Conservation (phyloP, 2,888 invertebrate species). For the Biston stratarius region DNA sequence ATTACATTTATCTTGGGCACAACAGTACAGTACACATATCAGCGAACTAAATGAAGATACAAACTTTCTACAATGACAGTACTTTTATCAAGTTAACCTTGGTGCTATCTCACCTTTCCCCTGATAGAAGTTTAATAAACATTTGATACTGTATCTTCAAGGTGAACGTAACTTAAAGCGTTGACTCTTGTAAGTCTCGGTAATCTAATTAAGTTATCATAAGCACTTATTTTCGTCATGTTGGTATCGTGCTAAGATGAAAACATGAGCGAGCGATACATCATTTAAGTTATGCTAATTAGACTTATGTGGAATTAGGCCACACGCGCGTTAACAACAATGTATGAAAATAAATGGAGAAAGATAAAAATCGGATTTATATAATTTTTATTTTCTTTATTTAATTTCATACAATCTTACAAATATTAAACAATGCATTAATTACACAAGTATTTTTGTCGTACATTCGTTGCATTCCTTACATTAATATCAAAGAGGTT, state of each 20-base stretch:
- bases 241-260: conserved; percentile 6
- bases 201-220: conserved; percentile 24
- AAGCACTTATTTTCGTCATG: conserved; percentile 22
- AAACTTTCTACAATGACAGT: conserved; percentile 28
- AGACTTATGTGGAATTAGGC: too few relatives aligned
- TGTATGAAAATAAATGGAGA: too few relatives aligned
- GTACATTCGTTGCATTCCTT: too few relatives aligned
- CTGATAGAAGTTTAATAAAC: conserved; percentile 24
- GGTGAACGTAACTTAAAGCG: conserved; percentile 28
- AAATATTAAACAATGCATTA: too few relatives aligned
- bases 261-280: neutral
- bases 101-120: conserved; percentile 27
- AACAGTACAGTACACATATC: conserved; percentile 8
- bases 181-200: conserved; percentile 17
- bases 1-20: neutral
- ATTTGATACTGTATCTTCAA: conserved; percentile 31
- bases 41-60: conserved; percentile 1
- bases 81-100: conserved; percentile 24
- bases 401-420: too few relatives aligned
- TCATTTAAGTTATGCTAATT: too few relatives aligned
- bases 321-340: too few relatives aligned
- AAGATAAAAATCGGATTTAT: too few relatives aligned
- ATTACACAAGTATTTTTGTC: too few relatives aligned
- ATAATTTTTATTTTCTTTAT: too few relatives aligned
- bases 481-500: too few relatives aligned